Base-by-base conservation (phyloP, 2,888 invertebrate species). In the Drosophila siamana region DNA sequence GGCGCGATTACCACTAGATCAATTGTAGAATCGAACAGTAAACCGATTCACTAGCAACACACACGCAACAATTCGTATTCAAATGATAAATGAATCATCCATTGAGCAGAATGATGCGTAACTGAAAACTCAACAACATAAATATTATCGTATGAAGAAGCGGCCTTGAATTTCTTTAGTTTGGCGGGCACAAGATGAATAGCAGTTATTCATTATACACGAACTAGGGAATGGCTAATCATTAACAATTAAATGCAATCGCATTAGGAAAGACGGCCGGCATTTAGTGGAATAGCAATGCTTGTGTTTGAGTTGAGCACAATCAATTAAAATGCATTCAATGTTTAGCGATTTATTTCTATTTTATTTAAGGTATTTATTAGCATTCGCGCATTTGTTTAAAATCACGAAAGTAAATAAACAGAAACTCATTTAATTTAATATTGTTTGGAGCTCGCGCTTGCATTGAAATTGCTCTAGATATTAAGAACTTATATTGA, bases 51-150 rank as follows among this genome's bases (percentile, higher is more conserved):
- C 4, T 40, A n/a, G n/a, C n/a, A n/a, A 55, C 43, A 48, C 43
- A 47, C 46, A 48, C 44, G 50, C 47, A 74, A 74, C 2, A 60
- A 48, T 43, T 41, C 15, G 54, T 44, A 59, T 7, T 46, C 9
- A 36, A 69, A 47, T 74, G 30, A 62, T 57, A 41, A 62, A 72
- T 72, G 54, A 68, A 40, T 67, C 43, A 43, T 68, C 41, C 43
- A 15, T 15, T 16, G 11, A 40, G 9, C 43, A 44, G 3, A 63
- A 51, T 30, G 52, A 38, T 51, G 51, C 33, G 28, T 44, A 48
- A 52, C 30, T 28, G 28, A 38, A 47, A 48, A 38, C 36, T 38
- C 56, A 47, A 46, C 36, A 26, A 46, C 36, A 26, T 38, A 43
- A 33, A 28, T 41, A 19, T 52, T 19, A 7, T 36, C 22, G 24